These are phyloP conservation scores for Megathymus violae DNA, from an alignment of 1,140 invertebrate genomes.

Conservation along the genomic window DNA sequence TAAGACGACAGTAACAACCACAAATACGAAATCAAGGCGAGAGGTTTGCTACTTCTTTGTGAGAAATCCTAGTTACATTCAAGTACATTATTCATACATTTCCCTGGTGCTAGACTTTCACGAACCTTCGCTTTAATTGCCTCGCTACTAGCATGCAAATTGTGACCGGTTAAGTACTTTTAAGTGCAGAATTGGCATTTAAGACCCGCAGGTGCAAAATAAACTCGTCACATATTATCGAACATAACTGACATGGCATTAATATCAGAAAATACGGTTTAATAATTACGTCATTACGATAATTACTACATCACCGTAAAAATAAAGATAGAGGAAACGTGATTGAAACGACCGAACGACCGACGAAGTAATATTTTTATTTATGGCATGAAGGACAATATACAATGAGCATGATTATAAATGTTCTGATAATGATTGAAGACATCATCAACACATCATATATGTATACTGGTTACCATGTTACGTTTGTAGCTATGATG, in stretches of 20 bases:
- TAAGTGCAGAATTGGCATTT: conserved; percentile 22
- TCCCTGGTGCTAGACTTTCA: not conserved
- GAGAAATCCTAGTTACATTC: too few species aligned
- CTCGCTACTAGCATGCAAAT: conserved; percentile 10
- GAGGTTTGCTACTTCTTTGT: too few species aligned
- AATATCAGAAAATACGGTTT: not conserved
- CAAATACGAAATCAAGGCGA: too few species aligned
- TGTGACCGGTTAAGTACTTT: conserved; percentile 5
- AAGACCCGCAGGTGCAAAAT: conserved; percentile 4
- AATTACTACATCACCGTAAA: conserved; percentile 17
- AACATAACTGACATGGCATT: conserved; percentile 6
- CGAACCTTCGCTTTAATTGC: conserved; percentile 8
- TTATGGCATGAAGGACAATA: too few species aligned
- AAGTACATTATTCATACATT: not conserved
- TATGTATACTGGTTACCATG: too few species aligned
- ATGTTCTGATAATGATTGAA: too few species aligned
- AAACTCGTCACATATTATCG: conserved; percentile 24
- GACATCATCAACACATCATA: too few species aligned
- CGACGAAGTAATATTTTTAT: conserved; percentile 5
- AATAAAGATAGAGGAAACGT: conserved; percentile 21
- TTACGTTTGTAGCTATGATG: too few species aligned
- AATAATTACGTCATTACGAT: conserved; percentile 24
- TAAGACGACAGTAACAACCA: too few species aligned
- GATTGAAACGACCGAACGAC: conserved; percentile 3
- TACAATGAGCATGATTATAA: too few species aligned